Conservation (phyloP, 2,797 vertebrate species). For the Chelmon rostratus region DNA sequence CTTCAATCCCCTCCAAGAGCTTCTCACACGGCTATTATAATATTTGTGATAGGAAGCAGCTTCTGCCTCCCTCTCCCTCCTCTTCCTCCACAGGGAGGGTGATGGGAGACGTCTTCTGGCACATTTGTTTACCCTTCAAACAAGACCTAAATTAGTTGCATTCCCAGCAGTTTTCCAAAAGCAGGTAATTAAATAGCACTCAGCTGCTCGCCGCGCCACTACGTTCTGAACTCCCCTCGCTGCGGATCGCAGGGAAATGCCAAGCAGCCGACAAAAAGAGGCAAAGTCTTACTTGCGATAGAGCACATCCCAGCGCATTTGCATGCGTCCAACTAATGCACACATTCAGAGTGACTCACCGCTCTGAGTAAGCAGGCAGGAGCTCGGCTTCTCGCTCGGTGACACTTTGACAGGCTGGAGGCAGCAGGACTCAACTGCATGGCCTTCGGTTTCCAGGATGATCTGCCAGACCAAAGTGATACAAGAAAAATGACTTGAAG, state of each 20-base stretch:
- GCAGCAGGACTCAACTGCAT: neutral
- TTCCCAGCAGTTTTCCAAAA: conserved; percentile 62
- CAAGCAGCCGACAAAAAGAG: neutral
- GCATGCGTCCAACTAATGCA: neutral
- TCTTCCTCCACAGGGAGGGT: conserved; percentile 56
- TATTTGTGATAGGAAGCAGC: conserved; percentile 51
- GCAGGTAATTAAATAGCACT: conserved; percentile 73
- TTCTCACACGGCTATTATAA: conserved; percentile 40
- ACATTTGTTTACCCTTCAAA: conserved; percentile 77
- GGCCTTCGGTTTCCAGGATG: neutral
- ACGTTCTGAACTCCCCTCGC: conserved; percentile 25
- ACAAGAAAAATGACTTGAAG: neutral
- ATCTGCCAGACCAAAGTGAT: conserved; percentile 13
- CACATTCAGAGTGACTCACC: conserved; percentile 34
- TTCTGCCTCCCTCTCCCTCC: conserved; percentile 13
- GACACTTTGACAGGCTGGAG: conserved; percentile 1
- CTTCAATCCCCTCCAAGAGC: conserved; percentile 42
- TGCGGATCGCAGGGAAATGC: conserved; percentile 5
- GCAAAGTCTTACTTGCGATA: neutral
- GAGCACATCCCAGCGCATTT: conserved; percentile 1
- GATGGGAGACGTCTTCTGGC: conserved; percentile 60
- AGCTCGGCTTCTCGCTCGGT: neutral
- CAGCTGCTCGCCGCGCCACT: conserved; percentile 22
- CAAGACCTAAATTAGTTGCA: conserved; percentile 68
- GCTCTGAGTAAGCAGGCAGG: neutral